phyloP scores from a whole-genome alignment of 2,888 invertebrate species.

The Xiphydria camelus region DNA sequence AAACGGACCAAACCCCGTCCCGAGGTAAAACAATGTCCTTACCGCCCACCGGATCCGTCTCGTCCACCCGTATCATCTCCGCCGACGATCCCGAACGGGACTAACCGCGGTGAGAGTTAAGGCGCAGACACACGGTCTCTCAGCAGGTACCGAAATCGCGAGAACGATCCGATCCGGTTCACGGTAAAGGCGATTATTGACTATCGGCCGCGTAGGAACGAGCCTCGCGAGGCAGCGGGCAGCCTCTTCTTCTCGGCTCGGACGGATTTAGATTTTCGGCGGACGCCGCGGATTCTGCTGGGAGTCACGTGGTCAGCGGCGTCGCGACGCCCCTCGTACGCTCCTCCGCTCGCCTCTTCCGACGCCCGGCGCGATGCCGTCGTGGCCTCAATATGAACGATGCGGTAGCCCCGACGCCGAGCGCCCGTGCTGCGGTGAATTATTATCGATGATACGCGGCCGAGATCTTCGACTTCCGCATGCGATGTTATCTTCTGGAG shows the following conservation, averaged over 20 bases:
- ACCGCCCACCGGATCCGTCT: conserved; percentile 89
- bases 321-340: conserved; percentile 24
- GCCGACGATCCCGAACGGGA: conserved; percentile 12
- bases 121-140: neutral
- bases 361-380: conserved; percentile 10
- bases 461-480: too few relatives aligned
- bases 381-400: conserved; percentile 23
- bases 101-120: too few relatives aligned
- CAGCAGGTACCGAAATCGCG: neutral
- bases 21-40: conserved; percentile 54
- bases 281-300: conserved; percentile 49
- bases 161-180: conserved; percentile 32
- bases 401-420: conserved; percentile 15
- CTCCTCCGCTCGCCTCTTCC: conserved; percentile 6
- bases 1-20: too few relatives aligned
- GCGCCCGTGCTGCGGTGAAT: too few relatives aligned
- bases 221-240: conserved; percentile 20
- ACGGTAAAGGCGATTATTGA: conserved; percentile 47
- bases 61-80: conserved; percentile 87
- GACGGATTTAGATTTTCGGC: conserved; percentile 56
- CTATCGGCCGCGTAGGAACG: conserved; percentile 39
- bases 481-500: too few relatives aligned
- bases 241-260: conserved; percentile 46
- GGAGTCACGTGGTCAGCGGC: conserved; percentile 38
- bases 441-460: too few relatives aligned